Percentiles rank a stretch among this genome's conserved stretches.
phyloP scores from a whole-genome alignment of 1,140 invertebrate species.

The Trachymyrmex cornetzi region DNA sequence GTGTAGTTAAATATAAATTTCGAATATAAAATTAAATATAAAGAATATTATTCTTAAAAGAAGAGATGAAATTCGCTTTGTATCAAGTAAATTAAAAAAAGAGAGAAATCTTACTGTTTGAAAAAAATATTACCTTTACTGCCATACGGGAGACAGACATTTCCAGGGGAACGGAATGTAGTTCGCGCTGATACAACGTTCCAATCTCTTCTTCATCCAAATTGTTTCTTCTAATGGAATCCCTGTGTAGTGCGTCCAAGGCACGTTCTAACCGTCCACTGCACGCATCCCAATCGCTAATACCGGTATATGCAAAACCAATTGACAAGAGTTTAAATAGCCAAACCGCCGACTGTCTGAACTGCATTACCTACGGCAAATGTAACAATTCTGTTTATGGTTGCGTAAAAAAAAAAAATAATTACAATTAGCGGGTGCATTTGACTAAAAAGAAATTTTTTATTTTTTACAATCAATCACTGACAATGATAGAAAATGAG shows the following conservation, averaged over 20 bases:
- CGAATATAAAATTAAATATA: neutral
- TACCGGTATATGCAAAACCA: constrained; percentile 57
- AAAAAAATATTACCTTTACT: constrained; percentile 80
- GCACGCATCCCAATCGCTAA: constrained; percentile 79
- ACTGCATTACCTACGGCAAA: constrained; percentile 72
- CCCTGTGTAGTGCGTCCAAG: constrained; percentile 82
- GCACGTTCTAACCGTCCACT: constrained; percentile 83
- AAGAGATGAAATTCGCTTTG: too few relatives aligned
- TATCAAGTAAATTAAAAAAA: neutral
- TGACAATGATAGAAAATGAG: neutral
- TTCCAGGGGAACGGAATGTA: constrained; percentile 82
- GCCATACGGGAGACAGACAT: constrained; percentile 83
- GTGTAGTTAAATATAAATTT: neutral
- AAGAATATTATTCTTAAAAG: neutral
- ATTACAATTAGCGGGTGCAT: neutral
- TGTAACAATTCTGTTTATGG: neutral
- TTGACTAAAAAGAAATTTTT: neutral
- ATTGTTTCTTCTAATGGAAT: constrained; percentile 77
- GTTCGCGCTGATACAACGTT: constrained; percentile 80
- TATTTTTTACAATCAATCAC: neutral
- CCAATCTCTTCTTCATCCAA: constrained; percentile 79
- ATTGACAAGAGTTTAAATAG: constrained; percentile 73
- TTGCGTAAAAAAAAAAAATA: constrained; percentile 19
- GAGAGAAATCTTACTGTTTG: neutral
- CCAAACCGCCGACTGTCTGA: constrained; percentile 60